Evolutionary conservation across 2,113 vertebrate species (phyloP), one percentile per base, ranked within the genome.

Genomic region (Pitta sordida): DNA sequence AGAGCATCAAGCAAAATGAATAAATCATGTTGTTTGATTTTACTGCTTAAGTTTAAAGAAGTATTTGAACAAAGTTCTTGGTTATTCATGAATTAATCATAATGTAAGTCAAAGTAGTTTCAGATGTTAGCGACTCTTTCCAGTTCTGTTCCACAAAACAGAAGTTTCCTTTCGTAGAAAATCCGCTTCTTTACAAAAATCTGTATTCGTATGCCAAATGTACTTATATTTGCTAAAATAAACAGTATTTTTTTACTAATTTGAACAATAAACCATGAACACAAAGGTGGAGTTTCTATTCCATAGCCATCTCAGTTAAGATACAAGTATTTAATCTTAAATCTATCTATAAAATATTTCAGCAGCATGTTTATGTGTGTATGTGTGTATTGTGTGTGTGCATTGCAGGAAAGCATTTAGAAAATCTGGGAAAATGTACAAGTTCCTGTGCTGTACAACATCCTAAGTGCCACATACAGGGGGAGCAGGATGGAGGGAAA

Each of bases 171-270:
- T 86, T 95, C 32, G 32, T 74, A 75, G 34, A 90, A 95, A 91
- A 94, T 30, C 63, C 89, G 58, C 29, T 88, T 41, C 20, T 64
- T 41, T 70, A 62, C 64, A 93, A 91, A 71, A 94, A 88, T 60
- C 44, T 75, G 49, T 86, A 58, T 58, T 60, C 85, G 21, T 90
- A 83, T 75, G 58, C 34, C 75, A 74, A 94, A 55, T 79, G n/a
- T 56, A 77, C 34, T 91, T 77, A n/a, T 80, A 91, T 94, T 70
- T 92, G 48, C 49, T 86, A 88, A 94, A 86, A 56, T 81, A 67
- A 91, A 91, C 6, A 68, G 56, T 86, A 95, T 96, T 97, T 96
- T 95, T 94, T 93, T 93, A 83, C 68, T 53, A 64, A 81, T 83
- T 81, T 88, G 58, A 97, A 80, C 41, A 93, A 91, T 94, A 96